Evolutionary conservation across 2,888 invertebrate genomes (phyloP), one percentile per base, ranked within the genome.

Genomic region (Chloroclysta siterata): DNA sequence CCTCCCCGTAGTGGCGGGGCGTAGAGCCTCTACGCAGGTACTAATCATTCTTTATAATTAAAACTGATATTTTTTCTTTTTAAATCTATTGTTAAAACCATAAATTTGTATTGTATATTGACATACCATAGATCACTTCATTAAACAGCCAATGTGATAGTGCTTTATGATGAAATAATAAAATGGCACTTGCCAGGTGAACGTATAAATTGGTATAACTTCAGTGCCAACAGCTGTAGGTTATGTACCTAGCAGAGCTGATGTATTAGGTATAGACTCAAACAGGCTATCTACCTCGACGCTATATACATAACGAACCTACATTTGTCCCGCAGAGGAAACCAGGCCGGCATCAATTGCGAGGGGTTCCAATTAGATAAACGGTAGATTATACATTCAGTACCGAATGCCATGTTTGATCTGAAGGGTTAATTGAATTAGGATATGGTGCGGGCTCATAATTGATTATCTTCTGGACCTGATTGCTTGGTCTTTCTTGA

Each of bases 281-380:
- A 44, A 17, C 17, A 44, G 44, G 44, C 44, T 46, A 17, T 17
- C 46, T 46, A 11, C 17, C 17, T 46, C 46, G 46, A 11, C 17
- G 11, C 46, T 10, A 17, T 46, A 46, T 17, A 17, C 51, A 48
- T 47, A 61, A 65, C 53, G 39, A 61, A 52, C 63, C 47, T 57
- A 48, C 53, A 59, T 61, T 60, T 47, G 58, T 62, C 63, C 54
- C 62, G 48, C 53, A 17, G 46, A 65, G 60, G 60, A 69, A 72
- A 69, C 57, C 67, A 69, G 70, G 69, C 69, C 68, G 67, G 58
- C 63, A 60, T 52, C 70, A 72, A 70, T 72, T 64, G 64, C 67
- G 69, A 60, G 65, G 22, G 66, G 67, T 63, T 66, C 67, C 69
- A 72, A 70, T 72, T 72, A 72, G 69, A 70, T 72, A 72, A 72